Percentiles rank a stretch among this genome's conserved stretches.
Evolutionary conservation across 2,113 vertebrate genomes (phyloP).

Genomic region (Cephalopholis sonnerati): DNA sequence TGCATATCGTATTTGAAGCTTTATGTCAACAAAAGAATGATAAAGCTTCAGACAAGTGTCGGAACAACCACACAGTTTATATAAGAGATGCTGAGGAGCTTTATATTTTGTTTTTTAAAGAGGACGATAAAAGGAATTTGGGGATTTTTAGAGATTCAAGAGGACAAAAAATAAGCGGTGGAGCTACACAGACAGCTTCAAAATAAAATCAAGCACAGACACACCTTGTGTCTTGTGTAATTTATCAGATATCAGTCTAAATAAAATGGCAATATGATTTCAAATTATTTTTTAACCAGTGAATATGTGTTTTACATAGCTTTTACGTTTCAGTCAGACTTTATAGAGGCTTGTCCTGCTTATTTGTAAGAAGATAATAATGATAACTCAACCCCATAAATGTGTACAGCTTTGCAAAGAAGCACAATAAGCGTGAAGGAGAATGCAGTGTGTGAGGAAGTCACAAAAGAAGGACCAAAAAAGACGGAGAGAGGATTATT

Average conservation of each 20-base stretch:
- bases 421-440: background rate
- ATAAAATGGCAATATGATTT: background rate
- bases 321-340: background rate
- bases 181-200: background rate
- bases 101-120: background rate
- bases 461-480: background rate
- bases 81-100: background rate
- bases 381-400: background rate
- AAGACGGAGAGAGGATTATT: constrained; percentile 43
- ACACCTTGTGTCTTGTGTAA: background rate
- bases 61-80: background rate
- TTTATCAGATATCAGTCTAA: background rate
- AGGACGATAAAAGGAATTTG: background rate
- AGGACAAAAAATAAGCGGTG: background rate
- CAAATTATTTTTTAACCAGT: no score
- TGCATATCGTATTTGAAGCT: background rate
- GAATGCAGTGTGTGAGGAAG: background rate
- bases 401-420: background rate
- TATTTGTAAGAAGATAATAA: background rate
- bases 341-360: background rate
- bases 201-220: background rate
- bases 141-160: background rate
- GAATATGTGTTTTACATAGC: background rate
- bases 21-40: background rate
- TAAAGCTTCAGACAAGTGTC: background rate